These are phyloP conservation scores for Acrobasis consociella DNA, from an alignment of 2,888 invertebrate genomes.

Conservation along the genomic window DNA sequence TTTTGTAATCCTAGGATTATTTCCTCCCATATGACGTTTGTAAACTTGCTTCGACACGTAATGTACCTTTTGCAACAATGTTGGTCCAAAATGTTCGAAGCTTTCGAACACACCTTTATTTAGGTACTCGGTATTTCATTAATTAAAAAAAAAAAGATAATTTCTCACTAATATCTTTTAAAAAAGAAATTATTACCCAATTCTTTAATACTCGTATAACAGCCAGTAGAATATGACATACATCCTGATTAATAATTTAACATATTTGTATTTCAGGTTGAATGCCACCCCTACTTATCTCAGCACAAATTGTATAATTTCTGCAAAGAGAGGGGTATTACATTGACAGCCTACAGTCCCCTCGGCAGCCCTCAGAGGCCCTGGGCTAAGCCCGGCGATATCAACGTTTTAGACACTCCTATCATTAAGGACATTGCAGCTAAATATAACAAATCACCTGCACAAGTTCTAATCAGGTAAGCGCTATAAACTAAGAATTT, in stretches of 20 bases:
- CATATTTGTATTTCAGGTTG: constrained; percentile 69
- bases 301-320: constrained; percentile 85
- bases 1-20: too few relatives aligned
- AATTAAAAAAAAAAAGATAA: too few relatives aligned
- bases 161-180: too few relatives aligned
- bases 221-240: background rate
- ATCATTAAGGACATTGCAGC: constrained; percentile 82
- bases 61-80: too few relatives aligned
- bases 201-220: too few relatives aligned
- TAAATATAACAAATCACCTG: constrained; percentile 84
- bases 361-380: constrained; percentile 87
- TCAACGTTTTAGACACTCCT: constrained; percentile 78
- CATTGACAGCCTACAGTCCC: constrained; percentile 88
- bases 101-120: too few relatives aligned
- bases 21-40: too few relatives aligned
- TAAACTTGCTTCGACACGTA: too few relatives aligned
- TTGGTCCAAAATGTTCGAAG: too few relatives aligned
- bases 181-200: too few relatives aligned
- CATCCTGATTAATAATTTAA: background rate
- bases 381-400: constrained; percentile 83
- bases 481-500: background rate
- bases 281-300: constrained; percentile 81
- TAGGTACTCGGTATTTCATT: too few relatives aligned
- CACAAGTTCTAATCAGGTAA: constrained; percentile 85
- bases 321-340: constrained; percentile 82